Percentiles rank a stretch among this genome's conserved stretches.
Conservation (phyloP, 2,797 vertebrate genomes). For the Eospalax fontanierii region DNA sequence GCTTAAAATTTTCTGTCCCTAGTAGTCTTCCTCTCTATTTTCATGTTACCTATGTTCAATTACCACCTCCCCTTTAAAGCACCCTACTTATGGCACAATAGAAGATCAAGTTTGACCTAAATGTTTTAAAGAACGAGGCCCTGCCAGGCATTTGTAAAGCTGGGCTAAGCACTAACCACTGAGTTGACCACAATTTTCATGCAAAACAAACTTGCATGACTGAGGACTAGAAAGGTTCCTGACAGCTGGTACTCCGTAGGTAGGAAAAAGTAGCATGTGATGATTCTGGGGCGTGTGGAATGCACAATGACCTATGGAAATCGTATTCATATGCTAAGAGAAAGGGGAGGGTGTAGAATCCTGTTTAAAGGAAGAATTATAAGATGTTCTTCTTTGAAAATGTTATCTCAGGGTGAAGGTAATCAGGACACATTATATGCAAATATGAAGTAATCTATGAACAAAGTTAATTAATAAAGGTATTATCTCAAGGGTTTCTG, state of each 20-base stretch:
- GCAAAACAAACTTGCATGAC: rapidly evolving
- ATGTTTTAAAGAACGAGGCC: not conserved
- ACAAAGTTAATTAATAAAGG: too few relatives aligned
- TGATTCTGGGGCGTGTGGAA: not conserved
- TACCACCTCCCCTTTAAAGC: not conserved
- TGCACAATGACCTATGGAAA: not conserved
- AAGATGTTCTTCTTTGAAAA: not conserved
- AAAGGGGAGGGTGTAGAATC: rapidly evolving
- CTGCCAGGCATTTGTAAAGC: not conserved
- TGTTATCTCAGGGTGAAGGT: not conserved
- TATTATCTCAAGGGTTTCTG: not conserved
- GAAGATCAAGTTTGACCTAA: slow-evolving; percentile 12
- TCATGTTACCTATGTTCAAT: not conserved
- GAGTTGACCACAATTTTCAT: not conserved
- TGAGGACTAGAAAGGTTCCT: not conserved
- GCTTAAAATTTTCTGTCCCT: not conserved
- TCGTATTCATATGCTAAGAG: not conserved
- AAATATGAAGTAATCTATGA: too few relatives aligned
- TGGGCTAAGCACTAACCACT: not conserved
- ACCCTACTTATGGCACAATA: not conserved
- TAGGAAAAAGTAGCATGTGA: rapidly evolving
- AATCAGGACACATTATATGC: too few relatives aligned
- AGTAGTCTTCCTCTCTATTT: not conserved
- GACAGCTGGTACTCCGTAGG: too few relatives aligned
- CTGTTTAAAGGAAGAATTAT: not conserved